Percentiles rank a stretch among this genome's conserved stretches.
Evolutionary conservation across 2,797 vertebrate species (phyloP).

Genomic region (Tauraco hartlaubi): DNA sequence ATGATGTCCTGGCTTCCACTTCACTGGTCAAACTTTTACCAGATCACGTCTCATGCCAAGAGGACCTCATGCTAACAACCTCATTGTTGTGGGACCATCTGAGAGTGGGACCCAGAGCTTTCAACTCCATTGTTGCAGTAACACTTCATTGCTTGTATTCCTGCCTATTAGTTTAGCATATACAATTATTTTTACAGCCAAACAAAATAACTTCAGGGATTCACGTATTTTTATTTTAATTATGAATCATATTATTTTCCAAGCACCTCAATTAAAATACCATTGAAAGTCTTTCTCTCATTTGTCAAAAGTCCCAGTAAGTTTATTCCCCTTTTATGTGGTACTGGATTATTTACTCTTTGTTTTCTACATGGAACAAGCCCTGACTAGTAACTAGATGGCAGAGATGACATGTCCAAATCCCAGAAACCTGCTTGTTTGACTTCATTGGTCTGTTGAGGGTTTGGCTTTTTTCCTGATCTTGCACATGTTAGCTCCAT

Average conservation of each 20-base stretch:
- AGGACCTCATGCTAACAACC: conserved; percentile 29
- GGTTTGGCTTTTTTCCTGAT: conserved; percentile 55
- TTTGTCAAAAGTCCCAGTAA: conserved; percentile 44
- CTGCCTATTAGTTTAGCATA: conserved; percentile 25
- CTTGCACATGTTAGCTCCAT: conserved; percentile 43
- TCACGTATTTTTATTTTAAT: conserved; percentile 43
- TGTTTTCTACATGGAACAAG: conserved; percentile 40
- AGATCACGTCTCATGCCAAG: conserved; percentile 20
- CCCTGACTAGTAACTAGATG: conserved; percentile 49
- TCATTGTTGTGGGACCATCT: not conserved
- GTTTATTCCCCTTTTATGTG: conserved; percentile 56
- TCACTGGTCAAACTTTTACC: conserved; percentile 58
- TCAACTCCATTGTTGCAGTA: not conserved
- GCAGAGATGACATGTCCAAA: conserved; percentile 51
- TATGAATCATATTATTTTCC: conserved; percentile 43
- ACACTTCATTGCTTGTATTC: conserved; percentile 24
- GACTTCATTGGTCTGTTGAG: conserved; percentile 33
- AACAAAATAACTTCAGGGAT: conserved; percentile 35
- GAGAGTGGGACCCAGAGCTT: conserved; percentile 14
- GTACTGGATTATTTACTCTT: conserved; percentile 51
- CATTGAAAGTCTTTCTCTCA: conserved; percentile 19
- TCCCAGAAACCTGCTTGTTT: conserved; percentile 37
- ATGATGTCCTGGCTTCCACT: conserved; percentile 49
- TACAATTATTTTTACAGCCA: conserved; percentile 38
- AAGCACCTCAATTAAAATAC: conserved; percentile 39